These are phyloP conservation scores for Ormia ochracea DNA, from an alignment of 2,888 invertebrate genomes.

Conservation along the genomic window DNA sequence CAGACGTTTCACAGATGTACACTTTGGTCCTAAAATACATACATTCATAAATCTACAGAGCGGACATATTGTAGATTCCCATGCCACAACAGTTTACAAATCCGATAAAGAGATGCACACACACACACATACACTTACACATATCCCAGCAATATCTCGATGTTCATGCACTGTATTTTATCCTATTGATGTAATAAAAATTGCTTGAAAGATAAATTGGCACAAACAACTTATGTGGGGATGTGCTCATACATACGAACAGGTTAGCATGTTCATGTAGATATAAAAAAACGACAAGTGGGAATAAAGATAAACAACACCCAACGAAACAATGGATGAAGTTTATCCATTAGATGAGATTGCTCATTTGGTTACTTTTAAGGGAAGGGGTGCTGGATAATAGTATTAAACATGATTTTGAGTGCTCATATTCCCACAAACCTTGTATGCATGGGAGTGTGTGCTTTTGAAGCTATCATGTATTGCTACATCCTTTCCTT, in stretches of 20 bases:
- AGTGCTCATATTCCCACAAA: not conserved
- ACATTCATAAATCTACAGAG: not conserved
- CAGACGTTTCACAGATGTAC: conserved; percentile 44
- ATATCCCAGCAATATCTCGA: not conserved
- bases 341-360: conserved; percentile 42
- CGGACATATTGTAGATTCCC: conserved; percentile 50
- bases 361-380: conserved; percentile 50
- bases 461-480: conserved; percentile 27
- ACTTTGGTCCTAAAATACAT: conserved; percentile 15
- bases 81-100: conserved; percentile 55
- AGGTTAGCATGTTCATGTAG: too few relatives aligned
- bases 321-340: conserved; percentile 32
- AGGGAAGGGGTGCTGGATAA: conserved; percentile 38
- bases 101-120: conserved; percentile 41
- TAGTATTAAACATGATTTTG: conserved; percentile 17
- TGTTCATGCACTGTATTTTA: conserved; percentile 11
- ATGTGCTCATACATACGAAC: too few relatives aligned
- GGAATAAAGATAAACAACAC: not conserved
- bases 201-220: conserved; percentile 46
- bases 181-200: conserved; percentile 36
- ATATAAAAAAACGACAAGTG: not conserved
- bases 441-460: too few relatives aligned
- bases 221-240: conserved; percentile 30
- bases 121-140: not conserved
- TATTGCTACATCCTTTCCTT: conserved; percentile 17